phyloP scores from a whole-genome alignment of 2,888 invertebrate species.

The Cantharis rustica region DNA sequence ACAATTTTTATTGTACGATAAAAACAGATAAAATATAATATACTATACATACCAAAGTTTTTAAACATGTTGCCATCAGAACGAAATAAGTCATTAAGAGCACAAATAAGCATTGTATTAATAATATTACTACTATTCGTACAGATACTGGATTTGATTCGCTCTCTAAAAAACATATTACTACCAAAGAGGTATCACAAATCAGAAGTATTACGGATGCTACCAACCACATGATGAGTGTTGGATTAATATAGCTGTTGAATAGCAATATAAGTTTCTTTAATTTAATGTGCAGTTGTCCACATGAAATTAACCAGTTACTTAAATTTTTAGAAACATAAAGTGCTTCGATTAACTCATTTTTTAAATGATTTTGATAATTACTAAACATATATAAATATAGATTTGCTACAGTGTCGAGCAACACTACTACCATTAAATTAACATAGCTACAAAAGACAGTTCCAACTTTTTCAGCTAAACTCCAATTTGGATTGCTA shows the following conservation, averaged over 20 bases:
- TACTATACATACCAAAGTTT: neutral
- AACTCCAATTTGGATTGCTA: neutral
- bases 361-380: neutral
- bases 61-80: neutral
- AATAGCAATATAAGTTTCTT: neutral
- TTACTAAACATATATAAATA: neutral
- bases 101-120: neutral
- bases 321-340: neutral
- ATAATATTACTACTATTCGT: neutral
- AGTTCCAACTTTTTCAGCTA: neutral
- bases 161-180: neutral
- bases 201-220: neutral
- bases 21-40: too few relatives aligned
- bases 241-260: neutral
- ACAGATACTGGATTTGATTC: neutral
- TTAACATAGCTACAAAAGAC: neutral
- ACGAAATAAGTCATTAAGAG: rapidly evolving
- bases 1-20: too few relatives aligned
- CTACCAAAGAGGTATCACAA: neutral
- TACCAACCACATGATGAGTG: neutral
- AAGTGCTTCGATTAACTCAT: neutral
- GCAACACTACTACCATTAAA: neutral
- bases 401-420: neutral
- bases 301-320: neutral
- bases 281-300: neutral